Evolutionary conservation across 1,140 invertebrate species (phyloP).

Genomic region (Tribolium castaneum): DNA sequence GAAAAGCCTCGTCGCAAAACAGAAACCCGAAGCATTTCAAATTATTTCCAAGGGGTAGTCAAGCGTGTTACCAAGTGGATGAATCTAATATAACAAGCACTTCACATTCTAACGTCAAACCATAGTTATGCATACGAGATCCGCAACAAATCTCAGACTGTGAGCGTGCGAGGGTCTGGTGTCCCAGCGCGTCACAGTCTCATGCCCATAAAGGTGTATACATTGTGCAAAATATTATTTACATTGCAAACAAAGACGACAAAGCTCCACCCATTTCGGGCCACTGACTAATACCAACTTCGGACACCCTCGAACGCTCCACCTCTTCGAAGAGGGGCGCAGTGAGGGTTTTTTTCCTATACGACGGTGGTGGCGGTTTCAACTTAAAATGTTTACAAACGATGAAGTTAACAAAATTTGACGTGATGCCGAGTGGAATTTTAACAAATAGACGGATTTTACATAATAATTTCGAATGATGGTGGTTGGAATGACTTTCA

Average conservation of each 20-base stretch:
- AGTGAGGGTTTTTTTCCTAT: constrained; percentile 5
- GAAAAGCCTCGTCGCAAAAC: constrained; percentile 51
- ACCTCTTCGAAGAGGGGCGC: constrained; percentile 37
- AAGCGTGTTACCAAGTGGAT: constrained; percentile 57
- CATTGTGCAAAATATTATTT: constrained; percentile 65
- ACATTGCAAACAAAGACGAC: constrained; percentile 62
- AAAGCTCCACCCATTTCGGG: constrained; percentile 60
- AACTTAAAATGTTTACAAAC: constrained; percentile 14
- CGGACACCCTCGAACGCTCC: constrained; percentile 50
- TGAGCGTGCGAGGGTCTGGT: constrained; percentile 32
- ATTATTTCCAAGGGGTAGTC: constrained; percentile 59
- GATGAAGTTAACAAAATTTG: constrained; percentile 1
- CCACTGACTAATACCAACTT: constrained; percentile 62
- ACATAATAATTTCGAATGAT: background rate
- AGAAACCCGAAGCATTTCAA: constrained; percentile 56
- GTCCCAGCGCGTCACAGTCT: constrained; percentile 53
- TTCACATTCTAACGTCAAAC: constrained; percentile 60
- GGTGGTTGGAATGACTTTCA: background rate
- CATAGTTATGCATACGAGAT: constrained; percentile 60
- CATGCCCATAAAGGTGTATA: constrained; percentile 61
- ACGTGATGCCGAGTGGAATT: background rate
- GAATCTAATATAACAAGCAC: constrained; percentile 60
- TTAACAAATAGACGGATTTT: background rate
- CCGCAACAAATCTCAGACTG: constrained; percentile 51
- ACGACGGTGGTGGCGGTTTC: background rate